Percentiles rank a stretch among this genome's conserved stretches.
phyloP scores from a whole-genome alignment of 2,888 invertebrate species.

The Nomada fabriciana region DNA sequence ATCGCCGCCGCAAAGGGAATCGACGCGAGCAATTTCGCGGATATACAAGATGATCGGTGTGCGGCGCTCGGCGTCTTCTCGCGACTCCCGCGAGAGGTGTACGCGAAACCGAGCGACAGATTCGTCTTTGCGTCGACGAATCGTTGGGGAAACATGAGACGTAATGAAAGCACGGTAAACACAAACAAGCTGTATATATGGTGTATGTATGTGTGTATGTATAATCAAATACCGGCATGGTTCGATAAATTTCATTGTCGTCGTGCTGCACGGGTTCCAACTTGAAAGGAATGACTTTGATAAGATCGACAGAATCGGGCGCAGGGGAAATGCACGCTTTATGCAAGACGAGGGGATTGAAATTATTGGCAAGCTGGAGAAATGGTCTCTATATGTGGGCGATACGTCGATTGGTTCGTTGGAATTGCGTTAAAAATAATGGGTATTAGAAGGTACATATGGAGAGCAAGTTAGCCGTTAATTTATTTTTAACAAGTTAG shows the following conservation, averaged over 20 bases:
- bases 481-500: no score
- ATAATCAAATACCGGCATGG: slow-evolving; percentile 7
- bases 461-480: no score
- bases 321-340: slow-evolving; percentile 27
- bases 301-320: slow-evolving; percentile 5
- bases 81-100: not conserved
- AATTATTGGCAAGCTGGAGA: slow-evolving; percentile 27
- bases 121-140: not conserved
- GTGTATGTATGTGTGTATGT: not conserved
- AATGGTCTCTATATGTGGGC: slow-evolving; percentile 12
- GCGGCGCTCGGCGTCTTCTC: not conserved
- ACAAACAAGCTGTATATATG: not conserved
- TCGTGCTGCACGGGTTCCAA: not conserved
- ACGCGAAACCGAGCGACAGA: slow-evolving; percentile 3
- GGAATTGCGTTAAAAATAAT: no score
- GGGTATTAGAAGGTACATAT: no score
- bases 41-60: slow-evolving; percentile 17
- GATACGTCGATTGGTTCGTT: slow-evolving; percentile 11
- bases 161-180: slow-evolving; percentile 22
- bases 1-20: slow-evolving; percentile 21
- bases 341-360: not conserved
- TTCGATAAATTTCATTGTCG: slow-evolving; percentile 29
- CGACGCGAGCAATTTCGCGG: slow-evolving; percentile 36
- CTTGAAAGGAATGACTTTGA: slow-evolving; percentile 9
- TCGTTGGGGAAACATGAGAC: slow-evolving; percentile 6